Evolutionary conservation across 2,113 vertebrate genomes (phyloP), one percentile per base, ranked within the genome.

Genomic region (Taxidea taxus): DNA sequence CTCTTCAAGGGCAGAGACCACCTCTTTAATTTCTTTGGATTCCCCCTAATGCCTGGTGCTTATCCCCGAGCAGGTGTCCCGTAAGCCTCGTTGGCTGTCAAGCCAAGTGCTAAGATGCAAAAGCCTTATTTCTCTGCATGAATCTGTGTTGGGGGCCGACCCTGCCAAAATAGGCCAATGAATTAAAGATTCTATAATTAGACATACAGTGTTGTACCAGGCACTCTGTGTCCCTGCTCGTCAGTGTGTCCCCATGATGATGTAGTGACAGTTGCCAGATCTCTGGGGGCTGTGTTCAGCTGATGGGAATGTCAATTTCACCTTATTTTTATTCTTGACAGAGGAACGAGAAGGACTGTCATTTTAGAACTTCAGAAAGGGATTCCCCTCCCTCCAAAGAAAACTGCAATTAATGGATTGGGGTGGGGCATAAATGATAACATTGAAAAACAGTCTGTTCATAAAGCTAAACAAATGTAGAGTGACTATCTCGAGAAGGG

Each of bases 161-260:
- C 77, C 81, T 88, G 97, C 96, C 88, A 93, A 96, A 96, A 64
- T 31, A 82, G 94, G 80, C 85, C 83, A 70, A 75, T 13, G 86
- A 95, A 87, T 54, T 93, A 81, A 89, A 78, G 56, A 44, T 56
- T 88, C 97, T 97, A 95, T 95, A 98, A 97, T 97, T 98, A 98
- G 96, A 90, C 82, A 49, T 25, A 8, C 44, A 27, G 82, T 18
- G 49, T 20, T 20, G 39, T 23, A 75, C 75, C 70, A 37, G 87
- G 96, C 86, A 89, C 95, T 95, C 54, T 15, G 42, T 97, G 96
- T 97, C 83, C 96, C 80, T 72, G 64, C 34, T 80, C 58, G 60
- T 93, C 81, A 80, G 6, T 2, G 34, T 58, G 81, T 78, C 85
- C 89, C 47, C 66, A 62, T 4, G 27, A 88, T 97, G 95, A 97